A percentile compares a stretch with the other conserved stretches of the same genome.
Evolutionary conservation across 1,140 invertebrate species (phyloP).

Genomic region (Pseudomyrmex dendroicus): DNA sequence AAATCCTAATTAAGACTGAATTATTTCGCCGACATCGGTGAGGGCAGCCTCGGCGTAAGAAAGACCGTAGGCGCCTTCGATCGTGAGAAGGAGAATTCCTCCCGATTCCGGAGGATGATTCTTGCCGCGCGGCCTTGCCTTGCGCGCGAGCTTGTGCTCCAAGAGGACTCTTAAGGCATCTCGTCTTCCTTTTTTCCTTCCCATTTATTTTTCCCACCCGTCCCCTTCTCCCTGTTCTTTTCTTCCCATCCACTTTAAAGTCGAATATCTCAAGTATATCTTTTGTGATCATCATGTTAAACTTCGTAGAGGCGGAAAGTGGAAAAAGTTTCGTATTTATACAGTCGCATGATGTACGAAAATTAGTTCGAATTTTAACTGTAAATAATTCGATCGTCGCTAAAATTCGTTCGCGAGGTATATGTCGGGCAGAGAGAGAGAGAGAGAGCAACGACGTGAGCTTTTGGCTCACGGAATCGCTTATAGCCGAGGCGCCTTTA

Average conservation of each 20-base stretch:
- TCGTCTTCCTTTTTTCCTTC: background rate
- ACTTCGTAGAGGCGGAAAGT: background rate
- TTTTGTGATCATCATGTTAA: slow-evolving; percentile 4
- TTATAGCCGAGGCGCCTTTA: slow-evolving; percentile 71
- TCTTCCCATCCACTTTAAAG: slow-evolving; percentile 20
- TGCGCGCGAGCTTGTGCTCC: slow-evolving; percentile 2
- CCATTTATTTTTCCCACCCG: slow-evolving; percentile 29
- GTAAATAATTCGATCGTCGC: background rate
- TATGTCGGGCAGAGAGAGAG: background rate
- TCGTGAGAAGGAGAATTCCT: slow-evolving; percentile 63
- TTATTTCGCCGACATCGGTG: slow-evolving; percentile 71
- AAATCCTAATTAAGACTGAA: slow-evolving; percentile 82
- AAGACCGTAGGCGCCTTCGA: slow-evolving; percentile 23
- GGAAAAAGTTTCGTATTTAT: background rate
- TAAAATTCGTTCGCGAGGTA: background rate
- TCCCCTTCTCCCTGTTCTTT: background rate
- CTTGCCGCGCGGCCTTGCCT: slow-evolving; percentile 9
- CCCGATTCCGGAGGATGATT: slow-evolving; percentile 59
- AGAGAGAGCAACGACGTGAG: too few relatives aligned
- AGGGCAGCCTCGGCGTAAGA: slow-evolving; percentile 43
- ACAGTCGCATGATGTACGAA: background rate
- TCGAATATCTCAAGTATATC: background rate
- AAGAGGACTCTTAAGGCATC: slow-evolving; percentile 16
- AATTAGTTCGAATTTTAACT: background rate
- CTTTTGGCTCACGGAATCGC: slow-evolving; percentile 17